These are phyloP conservation scores for Chelonus insularis DNA, from an alignment of 1,140 invertebrate genomes.

Conservation along the genomic window DNA sequence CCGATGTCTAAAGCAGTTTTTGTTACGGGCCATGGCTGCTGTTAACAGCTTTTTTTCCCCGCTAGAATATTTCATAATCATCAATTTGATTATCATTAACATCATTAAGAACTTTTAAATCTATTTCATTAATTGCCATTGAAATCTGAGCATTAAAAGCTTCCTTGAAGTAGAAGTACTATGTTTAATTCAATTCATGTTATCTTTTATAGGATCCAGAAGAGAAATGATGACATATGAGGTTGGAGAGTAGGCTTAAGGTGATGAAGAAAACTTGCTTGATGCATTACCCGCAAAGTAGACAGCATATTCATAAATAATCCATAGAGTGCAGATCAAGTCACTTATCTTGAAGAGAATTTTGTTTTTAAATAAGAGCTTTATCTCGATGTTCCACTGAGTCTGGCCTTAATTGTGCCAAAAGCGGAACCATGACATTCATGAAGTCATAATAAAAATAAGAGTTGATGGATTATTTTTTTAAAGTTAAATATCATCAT, in stretches of 20 bases:
- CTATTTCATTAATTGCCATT: not conserved
- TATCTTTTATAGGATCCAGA: too few species aligned
- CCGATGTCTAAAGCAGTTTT: conserved; percentile 32
- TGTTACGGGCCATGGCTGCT: conserved; percentile 44
- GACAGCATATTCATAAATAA: conserved; percentile 4
- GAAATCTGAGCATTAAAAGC: too few species aligned
- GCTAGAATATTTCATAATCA: not conserved
- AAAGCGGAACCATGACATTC: not conserved
- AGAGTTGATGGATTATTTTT: not conserved
- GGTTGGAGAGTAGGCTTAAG: too few species aligned
- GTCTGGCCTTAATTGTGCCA: not conserved
- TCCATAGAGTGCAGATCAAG: not conserved
- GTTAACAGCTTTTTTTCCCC: conserved; percentile 33
- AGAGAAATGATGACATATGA: too few species aligned
- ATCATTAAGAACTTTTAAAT: not conserved
- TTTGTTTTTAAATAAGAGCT: not conserved
- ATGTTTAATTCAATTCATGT: too few species aligned
- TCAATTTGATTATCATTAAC: not conserved
- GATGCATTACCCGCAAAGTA: not conserved
- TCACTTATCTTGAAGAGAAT: not conserved
- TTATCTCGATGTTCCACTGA: conserved; percentile 9
- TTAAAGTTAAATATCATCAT: too few species aligned
- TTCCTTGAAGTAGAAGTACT: too few species aligned
- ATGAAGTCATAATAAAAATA: not conserved
- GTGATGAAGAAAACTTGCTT: not conserved